Evolutionary conservation across 2,888 invertebrate species (phyloP), one percentile per base, ranked within the genome.

Genomic region (Ophion ellenae): DNA sequence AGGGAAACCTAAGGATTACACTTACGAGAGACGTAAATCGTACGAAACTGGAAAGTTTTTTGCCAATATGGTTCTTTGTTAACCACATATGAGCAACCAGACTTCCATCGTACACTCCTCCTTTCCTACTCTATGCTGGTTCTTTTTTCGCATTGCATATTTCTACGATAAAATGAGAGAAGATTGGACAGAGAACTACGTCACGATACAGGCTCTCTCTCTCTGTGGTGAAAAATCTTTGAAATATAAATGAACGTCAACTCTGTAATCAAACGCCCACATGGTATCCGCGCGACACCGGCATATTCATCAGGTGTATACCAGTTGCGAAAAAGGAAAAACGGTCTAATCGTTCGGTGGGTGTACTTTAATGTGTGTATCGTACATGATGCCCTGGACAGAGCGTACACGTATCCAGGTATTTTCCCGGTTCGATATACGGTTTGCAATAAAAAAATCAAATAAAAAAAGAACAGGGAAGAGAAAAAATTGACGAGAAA

Each of bases 211-310:
- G 81, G 81, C 81, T 75, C 73, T 73, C 57, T 73, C 57, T 40
- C 57, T 24, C 59, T 11, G 28, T 66, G 77, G 71, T 77, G 78
- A 69, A 84, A 81, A 84, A 66, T 77, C 63, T 73, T 83, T 85
- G 78, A 83, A 88, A 87, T 82, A 87, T 88, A 81, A 86, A 87
- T 87, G 87, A 83, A 69, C 78, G 83, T 84, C 84, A 83, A 84
- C 76, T 84, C 87, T 87, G 88, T 87, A 83, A 88, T 88, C 88
- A 88, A 86, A 84, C 87, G 87, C 78, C 86, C 74, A 74, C 61
- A 69, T 36, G 64, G 61, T 78, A 45, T 67, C 20, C 70, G 74
- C 32, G 69, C 67, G 75, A 80, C 70, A 75, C 73, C 45, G 70
- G 74, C 61, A 84, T 70, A 74, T 80, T 75, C 45, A 70, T 67